Evolutionary conservation across 2,888 invertebrate genomes (phyloP).

Genomic region (Bursaphelenchus okinawaensis): DNA sequence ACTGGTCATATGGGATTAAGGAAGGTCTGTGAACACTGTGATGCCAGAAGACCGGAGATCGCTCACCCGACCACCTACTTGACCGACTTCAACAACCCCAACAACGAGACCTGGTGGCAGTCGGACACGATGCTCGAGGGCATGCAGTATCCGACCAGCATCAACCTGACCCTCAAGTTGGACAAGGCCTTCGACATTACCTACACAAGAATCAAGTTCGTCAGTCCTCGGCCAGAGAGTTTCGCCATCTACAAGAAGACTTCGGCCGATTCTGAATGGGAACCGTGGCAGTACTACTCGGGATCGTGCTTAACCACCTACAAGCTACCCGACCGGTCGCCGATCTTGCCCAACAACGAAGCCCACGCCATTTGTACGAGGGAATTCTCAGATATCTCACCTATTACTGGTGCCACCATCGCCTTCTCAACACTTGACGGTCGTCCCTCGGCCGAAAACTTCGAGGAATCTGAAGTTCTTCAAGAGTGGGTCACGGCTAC

Average conservation of each 20-base stretch:
- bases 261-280: slow-evolving; percentile 68
- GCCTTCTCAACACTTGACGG: slow-evolving; percentile 60
- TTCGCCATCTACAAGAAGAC: slow-evolving; percentile 85
- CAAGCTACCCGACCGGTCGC: slow-evolving; percentile 71
- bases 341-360: slow-evolving; percentile 73
- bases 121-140: slow-evolving; percentile 94
- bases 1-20: slow-evolving; percentile 68
- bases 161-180: slow-evolving; percentile 82
- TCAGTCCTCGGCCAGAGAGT: slow-evolving; percentile 91
- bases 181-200: slow-evolving; percentile 95
- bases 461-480: slow-evolving; percentile 80
- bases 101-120: slow-evolving; percentile 92
- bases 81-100: slow-evolving; percentile 84
- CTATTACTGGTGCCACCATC: slow-evolving; percentile 78
- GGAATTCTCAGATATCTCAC: slow-evolving; percentile 94
- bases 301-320: slow-evolving; percentile 88
- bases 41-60: slow-evolving; percentile 40
- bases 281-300: slow-evolving; percentile 65
- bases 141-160: slow-evolving; percentile 81
- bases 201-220: slow-evolving; percentile 85
- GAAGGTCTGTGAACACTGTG: slow-evolving; percentile 49
- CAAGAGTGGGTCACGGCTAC: slow-evolving; percentile 99
- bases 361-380: slow-evolving; percentile 86
- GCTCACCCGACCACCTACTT: slow-evolving; percentile 62
- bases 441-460: slow-evolving; percentile 82